Conservation (phyloP, 2,797 vertebrate genomes). For the Pangasius mekongensis region DNA sequence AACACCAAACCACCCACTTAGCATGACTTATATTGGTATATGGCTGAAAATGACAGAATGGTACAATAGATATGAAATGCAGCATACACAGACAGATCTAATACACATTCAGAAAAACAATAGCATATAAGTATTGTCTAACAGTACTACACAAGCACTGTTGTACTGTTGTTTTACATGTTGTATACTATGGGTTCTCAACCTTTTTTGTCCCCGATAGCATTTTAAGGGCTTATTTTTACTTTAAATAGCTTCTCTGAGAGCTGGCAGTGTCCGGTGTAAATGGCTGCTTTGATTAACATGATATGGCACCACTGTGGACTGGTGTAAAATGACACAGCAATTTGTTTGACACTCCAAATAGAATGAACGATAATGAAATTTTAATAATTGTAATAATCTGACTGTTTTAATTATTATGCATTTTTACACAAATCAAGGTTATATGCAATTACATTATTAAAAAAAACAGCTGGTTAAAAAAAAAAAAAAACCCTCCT, state of each 20-base stretch:
- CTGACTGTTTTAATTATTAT: not conserved
- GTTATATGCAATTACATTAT: not conserved
- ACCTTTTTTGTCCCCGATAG: not conserved
- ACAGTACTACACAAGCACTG: not conserved
- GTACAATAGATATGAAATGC: conserved; percentile 16
- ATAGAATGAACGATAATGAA: not conserved
- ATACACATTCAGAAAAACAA: not conserved
- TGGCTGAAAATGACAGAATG: conserved; percentile 10
- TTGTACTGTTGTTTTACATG: not conserved
- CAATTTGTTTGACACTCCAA: not conserved
- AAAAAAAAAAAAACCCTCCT: not conserved
- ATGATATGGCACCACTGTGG: not conserved
- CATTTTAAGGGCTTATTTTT: not conserved
- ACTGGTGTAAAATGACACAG: not conserved
- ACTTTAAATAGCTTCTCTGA: not conserved
- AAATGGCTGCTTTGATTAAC: not conserved
- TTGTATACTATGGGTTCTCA: not conserved
- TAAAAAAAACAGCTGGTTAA: not conserved
- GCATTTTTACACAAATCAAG: not conserved
- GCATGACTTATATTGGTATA: conserved; percentile 59
- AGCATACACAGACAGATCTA: not conserved
- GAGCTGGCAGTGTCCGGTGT: not conserved
- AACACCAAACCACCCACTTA: conserved; percentile 68
- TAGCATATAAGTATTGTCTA: not conserved
- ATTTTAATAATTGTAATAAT: not conserved